phyloP scores from a whole-genome alignment of 2,797 vertebrate genomes.

The Spinus pinus region DNA sequence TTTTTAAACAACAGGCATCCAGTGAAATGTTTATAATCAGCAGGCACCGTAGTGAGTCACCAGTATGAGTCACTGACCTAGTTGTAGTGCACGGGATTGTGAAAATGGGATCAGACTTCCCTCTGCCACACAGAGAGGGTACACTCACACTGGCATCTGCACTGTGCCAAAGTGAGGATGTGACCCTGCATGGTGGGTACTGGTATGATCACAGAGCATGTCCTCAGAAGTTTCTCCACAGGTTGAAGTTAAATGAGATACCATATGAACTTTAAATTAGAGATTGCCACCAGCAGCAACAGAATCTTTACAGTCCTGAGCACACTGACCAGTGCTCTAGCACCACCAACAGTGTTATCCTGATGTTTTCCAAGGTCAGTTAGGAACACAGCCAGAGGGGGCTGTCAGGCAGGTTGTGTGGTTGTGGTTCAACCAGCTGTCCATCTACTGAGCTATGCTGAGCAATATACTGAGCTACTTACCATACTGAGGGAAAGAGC shows the following conservation, averaged over 20 bases:
- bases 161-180: background rate
- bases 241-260: background rate
- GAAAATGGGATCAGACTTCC: background rate
- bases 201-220: background rate
- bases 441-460: background rate
- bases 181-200: background rate
- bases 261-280: background rate
- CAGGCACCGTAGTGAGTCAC: slow-evolving; percentile 42
- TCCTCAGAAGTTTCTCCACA: background rate
- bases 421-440: background rate
- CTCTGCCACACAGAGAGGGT: background rate
- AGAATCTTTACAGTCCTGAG: background rate
- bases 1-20: background rate
- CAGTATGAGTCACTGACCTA: slow-evolving; percentile 41
- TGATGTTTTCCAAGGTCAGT: background rate
- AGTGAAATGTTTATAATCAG: background rate
- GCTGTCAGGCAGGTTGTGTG: background rate
- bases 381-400: background rate
- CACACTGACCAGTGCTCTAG: background rate
- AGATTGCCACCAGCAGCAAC: background rate
- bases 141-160: background rate
- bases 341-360: background rate
- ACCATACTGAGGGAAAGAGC: background rate
- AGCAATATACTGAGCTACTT: background rate
- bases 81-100: background rate